Base-by-base conservation (phyloP, 1,140 invertebrate species). In the Drosophila rhopaloa region DNA sequence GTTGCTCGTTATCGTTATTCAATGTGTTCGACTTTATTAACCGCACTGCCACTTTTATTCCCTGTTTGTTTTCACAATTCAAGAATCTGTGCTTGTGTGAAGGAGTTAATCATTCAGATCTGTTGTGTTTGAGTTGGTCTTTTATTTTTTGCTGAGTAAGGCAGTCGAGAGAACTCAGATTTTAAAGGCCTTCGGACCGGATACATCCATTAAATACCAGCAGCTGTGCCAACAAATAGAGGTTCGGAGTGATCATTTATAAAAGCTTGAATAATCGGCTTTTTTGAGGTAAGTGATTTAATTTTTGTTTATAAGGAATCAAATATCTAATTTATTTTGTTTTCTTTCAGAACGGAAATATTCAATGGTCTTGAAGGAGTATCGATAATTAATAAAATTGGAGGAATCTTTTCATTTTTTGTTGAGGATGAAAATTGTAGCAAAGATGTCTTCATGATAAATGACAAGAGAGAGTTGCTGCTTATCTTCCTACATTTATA, bases 1-100 rank as follows among this genome's bases (percentile, higher is more conserved):
- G 24, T 68, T 14, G n/a, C 40, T 73, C 24, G 66, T 50, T 72
- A 38, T 72, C 38, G 41, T 46, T 56, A 70, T 35, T 71, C 50
- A 70, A 71, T 71, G 35, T 40, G 14, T 32, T 59, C 35, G 19
- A 35, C 44, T 48, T 47, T 66, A 60, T 60, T 66, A 59, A 66
- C 44, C 55, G 24, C 55, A 32, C 5, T 59, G 62, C 35, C 43
- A 58, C 14, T 58, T 65, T 16, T 35, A 14, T 14, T 37, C 58
- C 16, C 24, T 51, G 32, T 44, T 59, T 72, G 46, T 72, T 58
- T 72, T 72, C 38, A 27, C 14, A 51, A 51, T 51, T 9, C 44
- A 58, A 72, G 32, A 40, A 72, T 46, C 43, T 16, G 32, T 29
- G 27, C 24, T 38, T 56, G 35, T 37, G 35, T 14, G 44, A 62